These are phyloP conservation scores for Hipposideros larvatus DNA, from an alignment of 2,797 vertebrate species.

Conservation along the genomic window DNA sequence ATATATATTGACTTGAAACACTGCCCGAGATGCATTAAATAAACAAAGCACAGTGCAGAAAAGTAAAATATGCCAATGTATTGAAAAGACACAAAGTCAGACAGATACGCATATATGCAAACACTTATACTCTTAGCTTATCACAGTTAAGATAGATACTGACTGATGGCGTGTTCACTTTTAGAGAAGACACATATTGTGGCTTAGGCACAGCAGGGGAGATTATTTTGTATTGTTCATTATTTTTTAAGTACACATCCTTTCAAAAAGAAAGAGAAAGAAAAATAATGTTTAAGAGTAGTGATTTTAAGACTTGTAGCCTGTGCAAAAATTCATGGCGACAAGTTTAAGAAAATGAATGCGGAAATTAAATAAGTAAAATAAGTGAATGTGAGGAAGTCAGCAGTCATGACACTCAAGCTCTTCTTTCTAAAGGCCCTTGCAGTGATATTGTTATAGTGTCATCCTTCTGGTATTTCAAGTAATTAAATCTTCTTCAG, in stretches of 20 bases:
- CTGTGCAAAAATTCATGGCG: background rate
- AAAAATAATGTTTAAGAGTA: background rate
- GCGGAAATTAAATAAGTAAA: conserved; percentile 25
- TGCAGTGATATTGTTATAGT: conserved; percentile 45
- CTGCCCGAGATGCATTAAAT: background rate
- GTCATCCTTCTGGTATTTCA: conserved; percentile 67
- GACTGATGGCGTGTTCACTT: background rate
- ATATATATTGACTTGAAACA: background rate
- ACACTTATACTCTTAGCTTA: background rate
- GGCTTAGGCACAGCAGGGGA: background rate
- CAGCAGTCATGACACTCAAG: background rate
- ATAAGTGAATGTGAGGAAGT: conserved; percentile 7
- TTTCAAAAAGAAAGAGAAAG: background rate
- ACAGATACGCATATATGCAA: background rate
- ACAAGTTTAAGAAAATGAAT: background rate
- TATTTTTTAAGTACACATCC: background rate
- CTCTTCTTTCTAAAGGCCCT: conserved; percentile 55
- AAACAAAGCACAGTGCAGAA: background rate
- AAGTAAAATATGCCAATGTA: background rate
- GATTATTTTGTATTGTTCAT: background rate
- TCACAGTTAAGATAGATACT: background rate
- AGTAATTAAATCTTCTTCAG: conserved; percentile 76
- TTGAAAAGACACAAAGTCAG: background rate
- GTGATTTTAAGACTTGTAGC: background rate
- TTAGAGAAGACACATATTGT: background rate